phyloP scores from a whole-genome alignment of 2,113 vertebrate species.

The Gallinago jamesoni region DNA sequence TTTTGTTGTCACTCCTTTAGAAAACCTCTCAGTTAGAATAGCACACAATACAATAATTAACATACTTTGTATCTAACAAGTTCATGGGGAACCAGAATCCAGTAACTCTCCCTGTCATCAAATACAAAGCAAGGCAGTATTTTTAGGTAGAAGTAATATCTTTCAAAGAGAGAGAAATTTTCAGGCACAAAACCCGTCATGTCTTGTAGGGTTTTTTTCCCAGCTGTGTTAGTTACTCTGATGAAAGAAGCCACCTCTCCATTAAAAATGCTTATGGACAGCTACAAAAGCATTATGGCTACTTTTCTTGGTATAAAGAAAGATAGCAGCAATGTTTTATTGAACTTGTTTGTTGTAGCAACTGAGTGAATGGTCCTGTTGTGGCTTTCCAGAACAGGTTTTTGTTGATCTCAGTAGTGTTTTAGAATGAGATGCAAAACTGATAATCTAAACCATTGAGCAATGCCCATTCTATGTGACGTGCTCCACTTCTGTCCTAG shows the following conservation, averaged over 20 bases:
- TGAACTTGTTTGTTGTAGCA: background rate
- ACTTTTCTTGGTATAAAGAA: background rate
- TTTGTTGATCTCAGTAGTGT: background rate
- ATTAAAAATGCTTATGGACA: background rate
- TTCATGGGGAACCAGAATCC: background rate
- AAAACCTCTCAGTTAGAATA: background rate
- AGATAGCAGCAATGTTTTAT: background rate
- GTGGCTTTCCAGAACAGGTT: background rate
- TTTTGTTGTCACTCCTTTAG: background rate
- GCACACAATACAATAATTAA: background rate
- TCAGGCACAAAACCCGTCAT: background rate
- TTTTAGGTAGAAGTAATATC: background rate
- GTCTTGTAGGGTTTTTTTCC: background rate
- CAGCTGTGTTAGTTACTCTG: background rate
- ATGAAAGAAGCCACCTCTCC: background rate
- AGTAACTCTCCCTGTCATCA: background rate
- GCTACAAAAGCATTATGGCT: background rate
- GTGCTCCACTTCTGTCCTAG: background rate
- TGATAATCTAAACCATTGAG: background rate
- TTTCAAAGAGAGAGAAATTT: background rate
- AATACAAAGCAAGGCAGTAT: background rate
- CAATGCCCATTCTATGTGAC: background rate
- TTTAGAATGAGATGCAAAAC: background rate
- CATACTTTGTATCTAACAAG: background rate
- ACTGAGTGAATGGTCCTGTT: background rate